Base-by-base conservation (phyloP, 2,797 vertebrate genomes). In the Eospalax fontanierii region DNA sequence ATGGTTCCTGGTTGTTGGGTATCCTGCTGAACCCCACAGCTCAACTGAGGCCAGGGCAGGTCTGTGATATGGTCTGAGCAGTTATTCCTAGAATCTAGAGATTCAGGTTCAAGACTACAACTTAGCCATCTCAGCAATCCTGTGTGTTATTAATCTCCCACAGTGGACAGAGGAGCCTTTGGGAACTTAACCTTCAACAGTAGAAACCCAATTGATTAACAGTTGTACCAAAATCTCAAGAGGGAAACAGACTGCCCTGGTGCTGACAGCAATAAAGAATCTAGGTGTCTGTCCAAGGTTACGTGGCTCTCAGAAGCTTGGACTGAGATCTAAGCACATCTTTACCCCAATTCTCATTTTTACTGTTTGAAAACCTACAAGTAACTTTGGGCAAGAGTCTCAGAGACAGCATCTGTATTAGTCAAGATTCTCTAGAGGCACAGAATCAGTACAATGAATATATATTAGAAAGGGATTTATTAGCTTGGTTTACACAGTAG, bases 131-230 rank as follows among this genome's bases (percentile, higher is more conserved):
- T 21, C n/a, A 38, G 0, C 14, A 30, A 40, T 15, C 46, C 63
- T 33, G 12, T 26, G 16, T 4, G 4, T 24, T 15, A 4, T 63
- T 26, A 57, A 26, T 4, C 6, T 54, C 68, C 28, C 26, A 14
- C 22, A 35, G 19, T 30, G 26, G 46, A 68, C 7, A 22, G 28
- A 71, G 21, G 3, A 16, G 35, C 66, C 30, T 33, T 85, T 26
- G 43, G 81, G 70, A 35, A 8, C n/a, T 50, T 50, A 22, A 40
- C n/a, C 15, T 54, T 35, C 24, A 28, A 28, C 82, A 57, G 57
- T 28, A 74, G 30, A 66, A 73, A 50, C 35, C 30, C 18, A n/a
- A 43, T 87, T 79, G n/a, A 65, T 19, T 89, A 59, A 89, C 95
- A 76, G 54, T 61, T 63, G 83, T 93, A 40, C 26, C 89, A 28